phyloP scores from a whole-genome alignment of 2,888 invertebrate genomes.

The Thereva unica region DNA sequence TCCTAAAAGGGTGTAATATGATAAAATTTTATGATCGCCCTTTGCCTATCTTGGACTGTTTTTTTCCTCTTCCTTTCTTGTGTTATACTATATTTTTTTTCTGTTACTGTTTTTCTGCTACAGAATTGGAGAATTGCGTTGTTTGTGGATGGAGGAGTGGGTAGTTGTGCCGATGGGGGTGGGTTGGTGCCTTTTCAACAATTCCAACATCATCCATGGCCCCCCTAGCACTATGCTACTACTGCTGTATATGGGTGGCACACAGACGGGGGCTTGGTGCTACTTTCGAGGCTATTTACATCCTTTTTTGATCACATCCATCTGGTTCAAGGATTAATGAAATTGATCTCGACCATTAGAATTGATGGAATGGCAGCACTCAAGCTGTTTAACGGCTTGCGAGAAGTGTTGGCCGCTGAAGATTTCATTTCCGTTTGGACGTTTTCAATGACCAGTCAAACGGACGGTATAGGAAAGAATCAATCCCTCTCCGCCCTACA shows the following conservation, averaged over 20 bases:
- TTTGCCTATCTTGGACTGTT: constrained; percentile 35
- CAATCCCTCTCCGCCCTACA: constrained; percentile 14
- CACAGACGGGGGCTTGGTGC: constrained; percentile 23
- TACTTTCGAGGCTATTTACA: constrained; percentile 24
- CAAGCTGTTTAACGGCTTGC: constrained; percentile 40
- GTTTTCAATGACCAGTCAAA: constrained; percentile 12
- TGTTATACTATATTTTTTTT: not conserved
- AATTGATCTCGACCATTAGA: constrained; percentile 42
- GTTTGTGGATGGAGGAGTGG: not conserved
- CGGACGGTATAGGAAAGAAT: constrained; percentile 5
- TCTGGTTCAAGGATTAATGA: constrained; percentile 39
- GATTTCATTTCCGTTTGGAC: constrained; percentile 31
- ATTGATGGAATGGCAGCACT: constrained; percentile 41
- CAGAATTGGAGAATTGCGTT: not conserved
- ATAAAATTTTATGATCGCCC: constrained; percentile 41
- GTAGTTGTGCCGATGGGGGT: no score
- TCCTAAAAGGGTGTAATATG: constrained; percentile 34
- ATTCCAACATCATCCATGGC: no score
- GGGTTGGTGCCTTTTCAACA: no score
- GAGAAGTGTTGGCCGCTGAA: constrained; percentile 25
- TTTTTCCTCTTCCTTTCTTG: not conserved
- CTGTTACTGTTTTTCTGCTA: not conserved
- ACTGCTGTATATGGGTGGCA: not conserved
- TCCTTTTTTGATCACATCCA: constrained; percentile 35
- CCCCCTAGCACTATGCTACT: not conserved